phyloP scores from a whole-genome alignment of 2,113 vertebrate species.

The Hemichromis elongatus region DNA sequence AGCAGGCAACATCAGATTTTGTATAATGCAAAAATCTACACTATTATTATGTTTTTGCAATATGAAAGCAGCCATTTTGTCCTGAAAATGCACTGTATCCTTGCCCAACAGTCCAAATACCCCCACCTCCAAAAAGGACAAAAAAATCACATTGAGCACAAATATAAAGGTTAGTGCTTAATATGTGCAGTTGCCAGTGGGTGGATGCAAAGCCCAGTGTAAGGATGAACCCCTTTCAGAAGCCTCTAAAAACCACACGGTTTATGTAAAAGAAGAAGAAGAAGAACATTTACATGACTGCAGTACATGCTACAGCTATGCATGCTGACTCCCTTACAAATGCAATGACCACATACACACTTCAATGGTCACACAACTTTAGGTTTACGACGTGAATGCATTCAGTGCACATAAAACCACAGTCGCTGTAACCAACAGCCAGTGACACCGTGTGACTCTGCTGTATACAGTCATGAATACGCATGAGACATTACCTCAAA shows the following conservation, averaged over 20 bases:
- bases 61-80: background rate
- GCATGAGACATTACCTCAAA: background rate
- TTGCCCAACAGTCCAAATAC: background rate
- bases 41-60: background rate
- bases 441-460: background rate
- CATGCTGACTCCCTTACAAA: background rate
- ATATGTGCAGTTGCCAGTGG: background rate
- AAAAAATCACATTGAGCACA: background rate
- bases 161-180: background rate
- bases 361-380: slow-evolving; percentile 32
- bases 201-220: background rate
- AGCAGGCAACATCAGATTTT: background rate
- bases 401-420: background rate
- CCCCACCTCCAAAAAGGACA: background rate
- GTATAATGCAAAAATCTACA: background rate
- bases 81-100: background rate
- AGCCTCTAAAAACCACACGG: background rate
- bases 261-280: slow-evolving; percentile 8
- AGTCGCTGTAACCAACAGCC: background rate
- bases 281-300: slow-evolving; percentile 42
- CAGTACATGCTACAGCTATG: slow-evolving; percentile 22
- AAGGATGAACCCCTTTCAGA: background rate
- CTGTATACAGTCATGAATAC: background rate
- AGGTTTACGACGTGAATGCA: slow-evolving; percentile 37
- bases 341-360: slow-evolving; percentile 7